Percentiles rank a stretch among this genome's conserved stretches.
phyloP scores from a whole-genome alignment of 2,888 invertebrate species.

The Itoplectis maculator region DNA sequence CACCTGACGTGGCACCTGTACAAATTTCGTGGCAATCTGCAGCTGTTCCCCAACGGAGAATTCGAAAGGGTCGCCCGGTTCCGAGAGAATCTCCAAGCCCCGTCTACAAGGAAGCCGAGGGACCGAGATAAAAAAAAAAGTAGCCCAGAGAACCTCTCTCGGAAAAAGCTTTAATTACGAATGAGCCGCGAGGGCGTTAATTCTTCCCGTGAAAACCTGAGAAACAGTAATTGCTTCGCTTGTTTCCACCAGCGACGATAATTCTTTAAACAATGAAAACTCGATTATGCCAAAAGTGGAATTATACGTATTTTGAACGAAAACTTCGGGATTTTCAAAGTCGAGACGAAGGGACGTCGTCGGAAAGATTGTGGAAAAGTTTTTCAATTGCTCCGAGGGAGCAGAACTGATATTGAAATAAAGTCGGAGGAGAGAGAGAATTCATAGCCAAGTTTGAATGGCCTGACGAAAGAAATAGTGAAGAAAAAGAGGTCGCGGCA shows the following conservation, averaged over 20 bases:
- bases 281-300: conserved; percentile 29
- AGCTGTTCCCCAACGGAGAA: conserved; percentile 55
- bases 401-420: conserved; percentile 69
- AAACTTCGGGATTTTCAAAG: conserved; percentile 45
- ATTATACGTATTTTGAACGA: conserved; percentile 11
- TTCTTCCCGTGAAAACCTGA: conserved; percentile 51
- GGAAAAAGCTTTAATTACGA: conserved; percentile 65
- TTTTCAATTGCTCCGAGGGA: conserved; percentile 62
- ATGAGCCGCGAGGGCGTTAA: conserved; percentile 59
- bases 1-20: conserved; percentile 66
- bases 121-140: conserved; percentile 16
- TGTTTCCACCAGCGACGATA: conserved; percentile 23
- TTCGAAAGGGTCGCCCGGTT: conserved; percentile 47
- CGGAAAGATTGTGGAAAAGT: conserved; percentile 64
- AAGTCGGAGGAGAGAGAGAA: conserved; percentile 62
- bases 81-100: conserved; percentile 1
- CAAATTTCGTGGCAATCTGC: conserved; percentile 60
- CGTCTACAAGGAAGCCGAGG: conserved; percentile 8
- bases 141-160: background rate
- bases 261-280: conserved; percentile 50
- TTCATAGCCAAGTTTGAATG: conserved; percentile 68
- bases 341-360: conserved; percentile 26
- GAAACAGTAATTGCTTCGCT: conserved; percentile 56
- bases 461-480: conserved; percentile 63
- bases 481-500: conserved; percentile 61